Evolutionary conservation across 2,113 vertebrate genomes (phyloP), one percentile per base, ranked within the genome.

Genomic region (Macrotus californicus): DNA sequence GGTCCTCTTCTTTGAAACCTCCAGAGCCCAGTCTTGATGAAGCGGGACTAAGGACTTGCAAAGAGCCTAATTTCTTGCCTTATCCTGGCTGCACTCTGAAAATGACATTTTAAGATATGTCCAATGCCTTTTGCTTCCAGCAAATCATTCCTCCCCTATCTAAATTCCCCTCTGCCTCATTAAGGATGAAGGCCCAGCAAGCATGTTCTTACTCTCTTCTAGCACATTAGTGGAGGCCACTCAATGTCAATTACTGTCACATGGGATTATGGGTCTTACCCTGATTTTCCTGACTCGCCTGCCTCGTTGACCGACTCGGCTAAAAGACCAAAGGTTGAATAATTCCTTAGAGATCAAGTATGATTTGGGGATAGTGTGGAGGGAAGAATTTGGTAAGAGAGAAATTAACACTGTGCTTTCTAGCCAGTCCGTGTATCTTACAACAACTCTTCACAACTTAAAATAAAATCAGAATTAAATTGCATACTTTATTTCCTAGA

Each of bases 221-320:
- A 34, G 56, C n/a, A 48, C 70, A 77, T 96, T 81, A 95, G 83
- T 86, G 77, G 91, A 95, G 94, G 75, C 79, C 79, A 26, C 66
- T 94, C 76, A 93, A 81, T 70, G 56, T 96, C 94, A 94, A 97
- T 96, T 86, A 82, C 82, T 7, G 0, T 76, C 79, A 46, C 61
- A 34, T 5, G 82, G 82, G 92, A 92, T 82, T 89, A 77, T 36
- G 76, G 72, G 66, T n/a, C 50, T 87, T 54, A 64, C 39, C 41
- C 72, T 48, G 26, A 88, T 76, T 93, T 91, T 90, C 54, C 85
- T 86, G 76, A 43, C 50, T 76, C 75, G 67, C 52, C 64, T 73
- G 92, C 96, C 64, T 93, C 87, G 89, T 80, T 97, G 96, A 80
- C 52, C 88, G 83, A 80, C 50, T 93, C 84, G 90, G 72, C 73